Evolutionary conservation across 2,888 invertebrate species (phyloP).

Genomic region (Diarsia brunnea): DNA sequence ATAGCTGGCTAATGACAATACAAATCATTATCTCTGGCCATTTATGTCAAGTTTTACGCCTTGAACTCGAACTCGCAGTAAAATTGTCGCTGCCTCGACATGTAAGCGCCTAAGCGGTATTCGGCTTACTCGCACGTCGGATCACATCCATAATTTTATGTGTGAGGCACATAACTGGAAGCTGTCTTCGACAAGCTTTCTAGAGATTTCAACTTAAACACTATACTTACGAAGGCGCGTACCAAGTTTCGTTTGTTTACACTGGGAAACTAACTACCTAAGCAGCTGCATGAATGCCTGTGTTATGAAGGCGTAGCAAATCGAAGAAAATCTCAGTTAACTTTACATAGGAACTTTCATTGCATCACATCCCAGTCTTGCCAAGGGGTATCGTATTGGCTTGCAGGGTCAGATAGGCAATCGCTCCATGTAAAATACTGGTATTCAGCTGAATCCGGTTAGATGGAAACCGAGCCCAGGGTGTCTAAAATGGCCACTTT

Average conservation of each 20-base stretch:
- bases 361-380: not conserved
- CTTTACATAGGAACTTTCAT: not conserved
- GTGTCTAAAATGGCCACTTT: too few species aligned
- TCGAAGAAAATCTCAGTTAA: not conserved
- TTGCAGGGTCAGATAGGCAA: too few species aligned
- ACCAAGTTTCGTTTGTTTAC: constrained; percentile 35
- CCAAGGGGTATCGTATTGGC: too few species aligned
- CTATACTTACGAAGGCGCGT: constrained; percentile 25
- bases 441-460: too few species aligned
- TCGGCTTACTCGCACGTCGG: constrained; percentile 41
- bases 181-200: constrained; percentile 63
- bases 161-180: constrained; percentile 50
- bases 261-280: not conserved
- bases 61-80: constrained; percentile 59
- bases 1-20: constrained; percentile 17
- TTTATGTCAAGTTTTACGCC: constrained; percentile 52
- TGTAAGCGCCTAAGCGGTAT: constrained; percentile 50
- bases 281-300: not conserved
- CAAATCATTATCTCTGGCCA: constrained; percentile 31
- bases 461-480: too few species aligned
- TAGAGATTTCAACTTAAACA: constrained; percentile 66
- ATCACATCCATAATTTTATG: constrained; percentile 43
- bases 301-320: not conserved
- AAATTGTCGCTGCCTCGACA: constrained; percentile 49
- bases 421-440: too few species aligned